Conservation (phyloP, 2,888 invertebrate species). For the Xanthorhoe spadicearia region DNA sequence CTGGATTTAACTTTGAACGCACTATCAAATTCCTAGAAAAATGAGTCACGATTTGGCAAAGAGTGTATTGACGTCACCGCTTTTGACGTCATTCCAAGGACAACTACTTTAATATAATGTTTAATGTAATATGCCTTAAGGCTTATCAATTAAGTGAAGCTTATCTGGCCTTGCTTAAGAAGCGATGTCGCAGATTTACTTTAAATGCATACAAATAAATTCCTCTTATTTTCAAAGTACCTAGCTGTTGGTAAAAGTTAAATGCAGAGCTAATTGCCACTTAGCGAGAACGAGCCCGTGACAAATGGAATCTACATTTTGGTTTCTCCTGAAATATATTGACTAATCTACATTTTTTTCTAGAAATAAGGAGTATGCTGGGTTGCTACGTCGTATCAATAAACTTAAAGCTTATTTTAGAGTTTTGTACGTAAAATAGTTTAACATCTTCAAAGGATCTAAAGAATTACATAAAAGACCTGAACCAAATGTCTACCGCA, state of each 20-base stretch:
- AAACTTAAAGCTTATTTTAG: not conserved
- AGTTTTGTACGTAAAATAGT: no score
- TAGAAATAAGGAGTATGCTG: not conserved
- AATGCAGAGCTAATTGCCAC: slow-evolving; percentile 26
- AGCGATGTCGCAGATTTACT: slow-evolving; percentile 9
- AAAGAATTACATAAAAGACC: no score
- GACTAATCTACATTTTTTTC: slow-evolving; percentile 12
- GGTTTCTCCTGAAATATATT: slow-evolving; percentile 10
- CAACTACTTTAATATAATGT: slow-evolving; percentile 27
- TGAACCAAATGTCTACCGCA: no score
- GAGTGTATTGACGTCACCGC: slow-evolving; percentile 50
- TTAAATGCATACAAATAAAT: not conserved
- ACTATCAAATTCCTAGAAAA: slow-evolving; percentile 40
- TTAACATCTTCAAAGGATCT: no score
- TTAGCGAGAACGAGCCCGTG: slow-evolving; percentile 14
- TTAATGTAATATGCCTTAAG: slow-evolving; percentile 13
- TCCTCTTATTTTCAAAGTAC: not conserved
- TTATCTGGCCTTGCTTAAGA: slow-evolving; percentile 1
- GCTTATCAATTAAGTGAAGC: not conserved
- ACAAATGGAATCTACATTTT: slow-evolving; percentile 21
- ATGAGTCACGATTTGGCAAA: slow-evolving; percentile 47
- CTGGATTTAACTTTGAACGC: slow-evolving; percentile 17
- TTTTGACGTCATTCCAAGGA: slow-evolving; percentile 49
- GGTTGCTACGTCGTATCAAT: slow-evolving; percentile 14
- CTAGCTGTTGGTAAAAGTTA: slow-evolving; percentile 9